A percentile compares a stretch with the other conserved stretches of the same genome.
Evolutionary conservation across 2,797 vertebrate genomes (phyloP).

Genomic region (Eurystomus glaucurus): DNA sequence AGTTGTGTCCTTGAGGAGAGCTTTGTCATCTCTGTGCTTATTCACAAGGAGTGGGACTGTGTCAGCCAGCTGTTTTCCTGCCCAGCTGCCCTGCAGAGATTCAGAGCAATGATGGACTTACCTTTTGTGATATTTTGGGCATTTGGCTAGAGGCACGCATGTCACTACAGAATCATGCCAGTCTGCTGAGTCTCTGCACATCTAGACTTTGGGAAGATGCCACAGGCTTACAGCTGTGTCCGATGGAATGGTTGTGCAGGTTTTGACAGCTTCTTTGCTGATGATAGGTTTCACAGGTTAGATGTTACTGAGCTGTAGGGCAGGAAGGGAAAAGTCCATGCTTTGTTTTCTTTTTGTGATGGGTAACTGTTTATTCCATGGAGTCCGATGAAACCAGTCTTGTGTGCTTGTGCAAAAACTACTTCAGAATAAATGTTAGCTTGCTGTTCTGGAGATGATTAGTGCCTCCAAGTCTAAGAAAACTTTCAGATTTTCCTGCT

Average conservation of each 20-base stretch:
- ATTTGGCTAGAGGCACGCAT: rapidly evolving
- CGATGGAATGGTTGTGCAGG: not conserved
- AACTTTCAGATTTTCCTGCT: not conserved
- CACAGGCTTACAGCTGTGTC: not conserved
- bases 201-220: not conserved
- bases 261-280: not conserved
- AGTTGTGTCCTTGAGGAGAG: not conserved
- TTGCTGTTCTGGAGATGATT: not conserved
- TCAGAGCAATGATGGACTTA: not conserved
- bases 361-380: not conserved
- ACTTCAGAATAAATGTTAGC: not conserved
- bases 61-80: not conserved
- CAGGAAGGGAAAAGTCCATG: not conserved
- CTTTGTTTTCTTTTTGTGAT: not conserved
- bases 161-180: rapidly evolving
- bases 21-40: not conserved
- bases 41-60: not conserved
- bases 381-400: not conserved
- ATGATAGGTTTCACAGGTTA: not conserved
- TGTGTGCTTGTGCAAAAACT: not conserved
- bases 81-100: not conserved
- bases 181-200: not conserved
- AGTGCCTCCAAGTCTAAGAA: not conserved
- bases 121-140: not conserved
- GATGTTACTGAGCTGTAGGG: not conserved